Base-by-base conservation (phyloP, 2,888 invertebrate species). In the Tuta absoluta region DNA sequence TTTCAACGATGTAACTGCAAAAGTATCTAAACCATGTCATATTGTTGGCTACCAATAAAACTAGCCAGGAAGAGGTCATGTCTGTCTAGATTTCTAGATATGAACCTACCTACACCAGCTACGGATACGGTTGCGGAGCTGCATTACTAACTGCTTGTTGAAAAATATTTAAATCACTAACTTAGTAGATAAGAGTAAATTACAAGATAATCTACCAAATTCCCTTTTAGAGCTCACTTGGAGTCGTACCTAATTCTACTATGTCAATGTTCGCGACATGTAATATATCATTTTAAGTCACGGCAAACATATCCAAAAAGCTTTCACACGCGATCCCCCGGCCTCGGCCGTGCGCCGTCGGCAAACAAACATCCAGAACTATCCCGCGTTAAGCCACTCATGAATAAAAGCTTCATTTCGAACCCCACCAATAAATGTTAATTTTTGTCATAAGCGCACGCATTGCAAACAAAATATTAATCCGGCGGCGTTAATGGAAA, bases 221-320 rank as follows among this genome's bases (percentile, higher is more conserved):
- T 33, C 33, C 7, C 33, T 33, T 33, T 3, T 33, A 33, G 33
- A 4, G 4, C 19, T 48, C 17, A 48, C 48, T 19, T 19, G 48
- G 19, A 17, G 10, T 48, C 10, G 3, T 23, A 81, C 79, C 79
- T 82, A 76, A 82, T 87, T 85, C 84, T 85, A 82, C 82, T 76
- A 87, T 78, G 84, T 85, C 89, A 88, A 85, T 89, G 87, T 87
- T 81, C 81, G 77, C 82, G 86, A 88, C 88, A 71, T 82, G 85
- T 85, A 85, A 91, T 91, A 89, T 88, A 90, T 90, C 90, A 91
- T 89, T 89, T 86, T 86, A 89, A 89, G 89, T 89, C 85, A 86
- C 79, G 81, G 83, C 84, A 87, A 89, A 89, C 87, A 89, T 84
- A 84, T 84, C 79, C 84, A 84, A 84, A 86, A 87, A 88, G 87